A percentile compares a stretch with the other conserved stretches of the same genome.
Conservation (phyloP, 2,888 invertebrate species). For the Tetanocera ferruginea region DNA sequence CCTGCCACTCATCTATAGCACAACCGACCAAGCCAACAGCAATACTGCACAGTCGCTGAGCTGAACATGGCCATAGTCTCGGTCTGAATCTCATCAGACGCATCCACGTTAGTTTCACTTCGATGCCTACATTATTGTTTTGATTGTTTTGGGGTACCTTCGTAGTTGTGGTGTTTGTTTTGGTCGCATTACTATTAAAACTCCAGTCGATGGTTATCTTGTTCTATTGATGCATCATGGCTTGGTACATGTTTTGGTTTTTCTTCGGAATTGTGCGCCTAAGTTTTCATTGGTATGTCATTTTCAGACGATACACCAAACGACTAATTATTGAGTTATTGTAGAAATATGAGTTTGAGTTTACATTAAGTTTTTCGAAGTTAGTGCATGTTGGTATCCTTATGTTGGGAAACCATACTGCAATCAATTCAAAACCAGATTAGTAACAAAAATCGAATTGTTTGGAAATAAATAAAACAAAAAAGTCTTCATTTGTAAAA, state of each 20-base stretch:
- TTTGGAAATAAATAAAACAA: too few relatives aligned
- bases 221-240: not conserved
- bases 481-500: too few relatives aligned
- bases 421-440: too few relatives aligned
- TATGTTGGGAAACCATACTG: too few relatives aligned
- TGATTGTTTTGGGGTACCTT: conserved; percentile 29
- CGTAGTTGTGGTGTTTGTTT: not conserved
- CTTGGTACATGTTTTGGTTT: too few relatives aligned
- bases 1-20: too few relatives aligned
- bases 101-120: conserved; percentile 47
- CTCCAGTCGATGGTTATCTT: not conserved
- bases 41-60: too few relatives aligned
- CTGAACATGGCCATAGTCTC: too few relatives aligned
- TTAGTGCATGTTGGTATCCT: too few relatives aligned
- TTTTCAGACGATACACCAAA: not conserved
- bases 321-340: conserved; percentile 1
- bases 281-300: not conserved
- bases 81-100: not conserved
- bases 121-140: conserved; percentile 48
- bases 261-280: not conserved
- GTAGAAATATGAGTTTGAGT: not conserved
- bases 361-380: not conserved
- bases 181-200: too few relatives aligned
- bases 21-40: too few relatives aligned
- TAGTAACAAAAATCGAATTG: too few relatives aligned